Base-by-base conservation (phyloP, 2,797 vertebrate species). In the Varecia variegata region DNA sequence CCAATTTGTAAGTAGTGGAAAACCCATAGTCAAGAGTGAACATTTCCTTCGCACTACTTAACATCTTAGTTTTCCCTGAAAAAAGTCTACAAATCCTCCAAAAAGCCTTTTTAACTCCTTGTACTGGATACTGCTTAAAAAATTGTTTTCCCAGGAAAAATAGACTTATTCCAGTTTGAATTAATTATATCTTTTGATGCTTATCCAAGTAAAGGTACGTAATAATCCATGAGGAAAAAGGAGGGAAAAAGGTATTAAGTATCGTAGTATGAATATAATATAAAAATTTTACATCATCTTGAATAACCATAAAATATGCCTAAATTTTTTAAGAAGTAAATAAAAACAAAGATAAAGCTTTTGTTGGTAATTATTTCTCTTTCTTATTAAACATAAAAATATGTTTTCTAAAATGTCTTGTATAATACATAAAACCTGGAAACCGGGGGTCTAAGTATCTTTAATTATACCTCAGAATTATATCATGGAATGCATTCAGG, bases 401-500 rank as follows among this genome's bases (percentile, higher is more conserved):
- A 40, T 20, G 7, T 45, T 80, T 93, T 56, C 40, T 81, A 94
- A 91, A 20, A n/a, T 77, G 21, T 71, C 38, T 58, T 9, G 12
- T 54, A 60, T 20, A 50, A 70, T 23, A 30, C 20, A 77, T 30
- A 89, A 88, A 95, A 74, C n/a, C 5, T n/a, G 13, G 7, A 88
- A 96, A 62, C 38, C 7, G n/a, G 8, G 14, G 4, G 5, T 47
- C 56, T 96, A n/a, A 73, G 30, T 54, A 95, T 38, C 90, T 91
- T 71, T 84, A 88, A 62, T n/a, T 50, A 90, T 23, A 56, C 11
- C 38, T 86, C 14, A 94, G 40, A 96, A 80, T 84, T 95, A 83
- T 50, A 67, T 20, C 58, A 52, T 25, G 1, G 5, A 45, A 95
- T 62, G 38, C 1, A 82, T 82, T 80, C 7, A 67, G 45, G 14